These are phyloP conservation scores for Rissa tridactyla DNA, from an alignment of 2,113 vertebrate genomes.

Conservation along the genomic window DNA sequence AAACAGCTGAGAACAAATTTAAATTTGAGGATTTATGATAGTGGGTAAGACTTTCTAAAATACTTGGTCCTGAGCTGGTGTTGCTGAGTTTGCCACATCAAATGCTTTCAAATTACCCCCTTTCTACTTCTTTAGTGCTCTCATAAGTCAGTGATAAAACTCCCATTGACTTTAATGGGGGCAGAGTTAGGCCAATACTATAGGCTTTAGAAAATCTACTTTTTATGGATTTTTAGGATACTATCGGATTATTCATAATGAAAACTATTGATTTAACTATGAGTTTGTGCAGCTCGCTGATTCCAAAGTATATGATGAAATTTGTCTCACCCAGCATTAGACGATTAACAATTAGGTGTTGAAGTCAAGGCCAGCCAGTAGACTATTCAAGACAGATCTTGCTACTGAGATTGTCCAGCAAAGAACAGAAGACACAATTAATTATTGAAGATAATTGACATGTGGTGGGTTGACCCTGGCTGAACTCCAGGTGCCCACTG, in stretches of 20 bases:
- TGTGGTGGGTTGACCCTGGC: neutral
- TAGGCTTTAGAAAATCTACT: neutral
- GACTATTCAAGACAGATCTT: neutral
- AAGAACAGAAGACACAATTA: neutral
- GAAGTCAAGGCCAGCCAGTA: neutral
- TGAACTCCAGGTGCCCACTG: neutral
- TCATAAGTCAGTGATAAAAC: neutral
- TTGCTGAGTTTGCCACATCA: neutral
- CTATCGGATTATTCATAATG: neutral
- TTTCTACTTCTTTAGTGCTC: neutral
- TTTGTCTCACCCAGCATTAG: neutral
- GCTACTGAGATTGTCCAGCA: neutral
- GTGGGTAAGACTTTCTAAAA: neutral
- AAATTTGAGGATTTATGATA: neutral
- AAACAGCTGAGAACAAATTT: neutral
- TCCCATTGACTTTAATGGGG: neutral
- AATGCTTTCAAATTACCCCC: neutral
- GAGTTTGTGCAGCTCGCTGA: neutral
- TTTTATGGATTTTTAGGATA: neutral
- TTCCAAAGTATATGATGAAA: neutral
- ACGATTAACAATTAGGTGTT: neutral
- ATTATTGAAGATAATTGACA: neutral
- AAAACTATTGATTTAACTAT: neutral
- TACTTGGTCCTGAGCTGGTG: neutral
- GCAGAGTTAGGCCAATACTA: neutral